Conservation (phyloP, 2,113 vertebrate genomes). For the Colistium nudipinnis region DNA sequence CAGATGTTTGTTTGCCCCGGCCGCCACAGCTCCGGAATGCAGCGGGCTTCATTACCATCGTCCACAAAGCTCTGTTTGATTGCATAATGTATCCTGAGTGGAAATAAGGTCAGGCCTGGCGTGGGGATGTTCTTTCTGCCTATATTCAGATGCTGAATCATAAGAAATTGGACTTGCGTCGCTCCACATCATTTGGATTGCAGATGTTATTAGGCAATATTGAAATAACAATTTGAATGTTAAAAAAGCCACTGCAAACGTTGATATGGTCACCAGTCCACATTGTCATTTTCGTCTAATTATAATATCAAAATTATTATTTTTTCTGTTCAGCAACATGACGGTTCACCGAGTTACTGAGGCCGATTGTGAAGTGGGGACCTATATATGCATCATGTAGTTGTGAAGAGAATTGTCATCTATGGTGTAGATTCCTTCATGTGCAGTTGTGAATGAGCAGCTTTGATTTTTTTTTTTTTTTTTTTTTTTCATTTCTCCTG, state of each 20-base stretch:
- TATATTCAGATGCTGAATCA: constrained; percentile 21
- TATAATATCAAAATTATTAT: too few species aligned
- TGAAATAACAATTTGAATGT: constrained; percentile 8
- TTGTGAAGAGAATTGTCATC: too few species aligned
- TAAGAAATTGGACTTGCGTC: not conserved
- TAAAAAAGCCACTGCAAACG: not conserved
- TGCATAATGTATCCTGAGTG: constrained; percentile 59
- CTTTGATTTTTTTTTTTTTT: too few species aligned
- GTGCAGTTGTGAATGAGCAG: too few species aligned
- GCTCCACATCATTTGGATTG: constrained; percentile 10
- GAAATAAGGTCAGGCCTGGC: constrained; percentile 56
- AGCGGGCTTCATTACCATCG: constrained; percentile 59
- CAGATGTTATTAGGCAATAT: constrained; percentile 9
- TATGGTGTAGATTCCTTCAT: too few species aligned
- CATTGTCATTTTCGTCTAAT: too few species aligned
- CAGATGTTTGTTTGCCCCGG: constrained; percentile 65
- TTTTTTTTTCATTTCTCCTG: too few species aligned
- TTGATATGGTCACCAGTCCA: not conserved
- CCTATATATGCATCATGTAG: too few species aligned
- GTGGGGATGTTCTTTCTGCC: constrained; percentile 4
- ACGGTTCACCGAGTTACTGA: constrained; percentile 14
- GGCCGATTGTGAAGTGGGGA: constrained; percentile 27
- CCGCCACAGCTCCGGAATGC: constrained; percentile 14
- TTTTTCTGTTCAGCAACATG: constrained; percentile 13
- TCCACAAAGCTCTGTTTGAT: constrained; percentile 52